Evolutionary conservation across 2,113 vertebrate genomes (phyloP).

Genomic region (Corydoras maculifer): DNA sequence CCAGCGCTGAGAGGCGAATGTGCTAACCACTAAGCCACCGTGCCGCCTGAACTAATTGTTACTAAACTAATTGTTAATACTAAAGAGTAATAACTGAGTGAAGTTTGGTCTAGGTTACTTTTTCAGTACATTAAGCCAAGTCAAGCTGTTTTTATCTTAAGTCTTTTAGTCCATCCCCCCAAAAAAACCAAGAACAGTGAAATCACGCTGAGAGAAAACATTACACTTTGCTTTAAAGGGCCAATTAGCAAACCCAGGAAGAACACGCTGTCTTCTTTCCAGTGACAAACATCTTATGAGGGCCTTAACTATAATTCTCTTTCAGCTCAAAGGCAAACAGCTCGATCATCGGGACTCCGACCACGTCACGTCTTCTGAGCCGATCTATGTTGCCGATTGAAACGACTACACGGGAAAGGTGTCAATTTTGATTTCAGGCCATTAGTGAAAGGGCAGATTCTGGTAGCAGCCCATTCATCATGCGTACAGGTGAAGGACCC

Average conservation of each 20-base stretch:
- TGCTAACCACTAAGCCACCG: no score
- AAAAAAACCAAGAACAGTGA: not conserved
- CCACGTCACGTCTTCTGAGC: not conserved
- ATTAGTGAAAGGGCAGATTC: not conserved
- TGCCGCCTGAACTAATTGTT: no score
- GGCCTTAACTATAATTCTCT: not conserved
- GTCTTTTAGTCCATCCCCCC: no score
- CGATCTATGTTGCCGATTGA: not conserved
- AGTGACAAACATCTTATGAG: not conserved
- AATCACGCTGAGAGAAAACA: not conserved
- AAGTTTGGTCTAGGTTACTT: no score
- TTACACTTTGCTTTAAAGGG: not conserved
- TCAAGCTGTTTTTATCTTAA: no score
- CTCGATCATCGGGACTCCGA: no score
- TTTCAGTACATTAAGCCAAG: no score
- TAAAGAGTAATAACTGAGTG: no score
- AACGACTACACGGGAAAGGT: not conserved
- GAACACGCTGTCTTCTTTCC: not conserved
- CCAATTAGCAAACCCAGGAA: not conserved
- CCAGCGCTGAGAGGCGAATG: no score
- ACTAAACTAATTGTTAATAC: no score
- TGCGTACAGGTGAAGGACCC: not conserved
- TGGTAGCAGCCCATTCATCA: not conserved
- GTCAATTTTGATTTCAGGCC: not conserved
- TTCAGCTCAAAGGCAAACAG: no score